phyloP scores from a whole-genome alignment of 92 coral and sea anemone species.

The Paragorgia papillata region DNA sequence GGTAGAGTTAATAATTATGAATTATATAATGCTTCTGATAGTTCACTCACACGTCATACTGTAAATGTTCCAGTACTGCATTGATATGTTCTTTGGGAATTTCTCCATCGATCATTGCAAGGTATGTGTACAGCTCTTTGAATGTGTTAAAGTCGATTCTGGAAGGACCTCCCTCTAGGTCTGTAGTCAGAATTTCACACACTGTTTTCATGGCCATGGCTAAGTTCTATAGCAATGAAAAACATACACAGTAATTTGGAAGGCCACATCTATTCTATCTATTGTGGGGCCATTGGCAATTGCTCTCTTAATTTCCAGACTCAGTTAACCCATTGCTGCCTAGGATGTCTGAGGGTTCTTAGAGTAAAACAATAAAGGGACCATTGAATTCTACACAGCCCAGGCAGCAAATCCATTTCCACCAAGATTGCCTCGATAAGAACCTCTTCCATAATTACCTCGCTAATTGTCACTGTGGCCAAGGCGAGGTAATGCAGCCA shows the following conservation, averaged over 20 bases:
- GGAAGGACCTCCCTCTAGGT: constrained; percentile 94
- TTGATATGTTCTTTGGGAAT: constrained; percentile 94
- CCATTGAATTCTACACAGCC: too few relatives aligned
- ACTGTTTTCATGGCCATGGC: constrained; percentile 92
- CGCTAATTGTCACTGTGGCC: constrained; percentile 85
- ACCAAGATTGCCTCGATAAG: too few relatives aligned
- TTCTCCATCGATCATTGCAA: constrained; percentile 94
- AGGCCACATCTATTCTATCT: too few relatives aligned
- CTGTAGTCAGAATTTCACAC: constrained; percentile 91
- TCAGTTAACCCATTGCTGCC: too few relatives aligned
- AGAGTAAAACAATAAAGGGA: too few relatives aligned
- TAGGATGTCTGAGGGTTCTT: too few relatives aligned
- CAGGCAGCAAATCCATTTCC: too few relatives aligned
- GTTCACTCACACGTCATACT: constrained; percentile 98
- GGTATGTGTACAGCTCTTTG: constrained; percentile 85
- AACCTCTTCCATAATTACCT: too few relatives aligned
- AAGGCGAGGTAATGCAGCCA: constrained; percentile 90
- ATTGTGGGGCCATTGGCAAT: too few relatives aligned
- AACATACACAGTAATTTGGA: not conserved
- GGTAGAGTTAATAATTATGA: too few relatives aligned
- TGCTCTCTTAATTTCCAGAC: too few relatives aligned
- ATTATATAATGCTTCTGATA: too few relatives aligned
- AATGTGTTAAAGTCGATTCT: constrained; percentile 79
- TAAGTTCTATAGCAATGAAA: not conserved
- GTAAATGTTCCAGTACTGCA: constrained; percentile 87